Conservation (phyloP, 2,113 vertebrate species). For the Notothenia rossii region DNA sequence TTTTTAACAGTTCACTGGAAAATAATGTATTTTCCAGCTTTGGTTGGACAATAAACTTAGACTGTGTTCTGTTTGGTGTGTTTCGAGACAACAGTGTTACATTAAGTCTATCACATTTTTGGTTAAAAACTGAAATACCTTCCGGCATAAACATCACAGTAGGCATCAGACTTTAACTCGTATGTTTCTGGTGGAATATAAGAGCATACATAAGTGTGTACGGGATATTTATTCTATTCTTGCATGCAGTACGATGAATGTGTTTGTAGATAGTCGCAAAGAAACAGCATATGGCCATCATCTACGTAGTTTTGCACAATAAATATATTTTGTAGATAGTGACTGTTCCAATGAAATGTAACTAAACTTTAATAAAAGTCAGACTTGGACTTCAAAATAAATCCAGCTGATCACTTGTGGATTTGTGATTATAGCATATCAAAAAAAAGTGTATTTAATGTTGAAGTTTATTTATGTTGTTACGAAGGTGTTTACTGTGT, state of each 20-base stretch:
- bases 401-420: constrained; percentile 35
- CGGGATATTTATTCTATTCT: constrained; percentile 72
- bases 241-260: constrained; percentile 80
- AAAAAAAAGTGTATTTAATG: background rate
- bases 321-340: constrained; percentile 80
- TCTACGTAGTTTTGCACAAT: constrained; percentile 78
- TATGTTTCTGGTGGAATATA: constrained; percentile 52
- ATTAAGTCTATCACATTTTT: constrained; percentile 40
- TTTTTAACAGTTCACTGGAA: constrained; percentile 61
- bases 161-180: constrained; percentile 41
- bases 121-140: constrained; percentile 1
- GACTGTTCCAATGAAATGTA: constrained; percentile 75
- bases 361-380: constrained; percentile 79
- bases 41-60: constrained; percentile 65
- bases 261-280: constrained; percentile 75
- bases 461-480: constrained; percentile 23
- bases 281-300: constrained; percentile 67
- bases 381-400: constrained; percentile 54
- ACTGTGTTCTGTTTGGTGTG: constrained; percentile 58
- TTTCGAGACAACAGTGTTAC: constrained; percentile 49
- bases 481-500: constrained; percentile 9
- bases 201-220: constrained; percentile 65
- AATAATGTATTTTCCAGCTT: constrained; percentile 41
- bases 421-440: constrained; percentile 36
- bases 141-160: constrained; percentile 26